These are phyloP conservation scores for Lumbricus terrestris DNA, from an alignment of 2,888 invertebrate genomes.

Conservation along the genomic window DNA sequence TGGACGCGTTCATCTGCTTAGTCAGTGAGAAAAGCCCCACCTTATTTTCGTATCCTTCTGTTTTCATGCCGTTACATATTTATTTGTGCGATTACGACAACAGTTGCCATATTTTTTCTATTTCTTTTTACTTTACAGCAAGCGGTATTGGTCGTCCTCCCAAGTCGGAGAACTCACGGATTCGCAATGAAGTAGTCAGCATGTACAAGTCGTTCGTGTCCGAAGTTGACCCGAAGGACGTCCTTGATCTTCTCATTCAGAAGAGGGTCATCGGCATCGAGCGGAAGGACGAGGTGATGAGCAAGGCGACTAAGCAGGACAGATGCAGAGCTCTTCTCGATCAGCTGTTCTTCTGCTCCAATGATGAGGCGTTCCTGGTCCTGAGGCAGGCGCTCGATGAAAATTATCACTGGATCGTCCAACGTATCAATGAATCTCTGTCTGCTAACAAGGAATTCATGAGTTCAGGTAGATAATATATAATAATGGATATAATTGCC, in stretches of 20 bases:
- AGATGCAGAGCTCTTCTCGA: slow-evolving; percentile 25
- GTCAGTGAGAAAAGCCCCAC: no score
- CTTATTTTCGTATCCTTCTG: no score
- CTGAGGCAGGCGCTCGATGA: slow-evolving; percentile 20
- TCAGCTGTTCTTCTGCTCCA: slow-evolving; percentile 24
- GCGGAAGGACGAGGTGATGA: slow-evolving; percentile 18
- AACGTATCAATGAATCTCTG: not conserved
- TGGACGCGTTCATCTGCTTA: no score
- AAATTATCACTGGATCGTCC: slow-evolving; percentile 21
- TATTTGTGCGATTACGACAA: not conserved
- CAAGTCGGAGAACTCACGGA: slow-evolving; percentile 4
- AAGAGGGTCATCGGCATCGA: slow-evolving; percentile 28
- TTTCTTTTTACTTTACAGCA: not conserved
- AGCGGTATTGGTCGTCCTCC: not conserved
- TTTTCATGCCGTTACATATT: not conserved
- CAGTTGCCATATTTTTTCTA: not conserved
- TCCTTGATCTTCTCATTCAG: slow-evolving; percentile 26
- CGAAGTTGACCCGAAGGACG: slow-evolving; percentile 23
- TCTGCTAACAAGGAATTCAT: not conserved
- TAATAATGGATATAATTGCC: no score
- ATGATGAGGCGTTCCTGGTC: slow-evolving; percentile 15
- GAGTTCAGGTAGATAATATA: not conserved
- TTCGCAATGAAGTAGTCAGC: slow-evolving; percentile 16
- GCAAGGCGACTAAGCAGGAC: slow-evolving; percentile 20
- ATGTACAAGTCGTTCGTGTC: slow-evolving; percentile 27